Evolutionary conservation across 1,140 invertebrate species (phyloP), one percentile per base, ranked within the genome.

Genomic region (Zelostemma sp.): DNA sequence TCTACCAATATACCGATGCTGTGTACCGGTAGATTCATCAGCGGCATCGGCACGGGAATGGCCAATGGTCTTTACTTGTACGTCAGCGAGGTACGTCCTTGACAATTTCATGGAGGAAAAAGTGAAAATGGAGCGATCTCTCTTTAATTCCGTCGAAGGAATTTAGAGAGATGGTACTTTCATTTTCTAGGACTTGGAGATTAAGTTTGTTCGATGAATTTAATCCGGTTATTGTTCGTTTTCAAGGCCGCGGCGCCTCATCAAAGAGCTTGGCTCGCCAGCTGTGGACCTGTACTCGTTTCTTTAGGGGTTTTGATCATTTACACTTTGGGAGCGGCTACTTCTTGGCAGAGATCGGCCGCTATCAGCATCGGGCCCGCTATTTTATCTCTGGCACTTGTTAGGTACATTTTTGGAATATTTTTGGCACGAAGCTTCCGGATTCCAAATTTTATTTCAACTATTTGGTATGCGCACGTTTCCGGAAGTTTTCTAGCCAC

Each of bases 11-110:
- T 91, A 53, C 73, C 86, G 0, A 86, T 88, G 65, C 76, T 93
- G 1, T 92, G 90, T 72, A 78, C 88, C 2, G 92, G 92, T 9
- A 86, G 93, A 73, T 89, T 93, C 53, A 87, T 94, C 53, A 92
- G 91, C 11, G 91, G 92, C 41, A 89, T 93, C 68, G 91, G 90
- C 38, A 89, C 89, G 66, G 91, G 91, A 87, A 84, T 87, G 85
- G 75, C 76, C 50, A 83, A 84, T 59, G 82, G 78, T 8, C 72
- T 81, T 5, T 84, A 84, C 33, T 75, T 84, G 25, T 84, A 84
- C 33, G 80, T 84, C 49, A 83, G 76, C 51, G 82, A 84, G 74
- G 82, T 82, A 71, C n/a, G n/a, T n/a, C n/a, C n/a, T n/a, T n/a
- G n/a, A n/a, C n/a, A n/a, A n/a, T n/a, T n/a, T n/a, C n/a, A n/a